Evolutionary conservation across 2,888 invertebrate genomes (phyloP).

Genomic region (Margaritifera margaritifera): DNA sequence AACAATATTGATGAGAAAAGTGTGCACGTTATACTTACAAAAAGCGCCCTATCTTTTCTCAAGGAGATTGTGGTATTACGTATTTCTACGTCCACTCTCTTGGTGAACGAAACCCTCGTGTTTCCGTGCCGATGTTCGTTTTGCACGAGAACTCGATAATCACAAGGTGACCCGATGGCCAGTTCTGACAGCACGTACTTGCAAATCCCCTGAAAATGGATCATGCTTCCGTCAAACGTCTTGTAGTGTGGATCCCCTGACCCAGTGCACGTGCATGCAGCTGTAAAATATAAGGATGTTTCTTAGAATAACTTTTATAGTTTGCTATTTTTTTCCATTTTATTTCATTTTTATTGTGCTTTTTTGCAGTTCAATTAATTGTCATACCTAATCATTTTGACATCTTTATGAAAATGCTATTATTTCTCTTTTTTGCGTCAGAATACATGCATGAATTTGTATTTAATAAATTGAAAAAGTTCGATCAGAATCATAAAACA

Average conservation of each 20-base stretch:
- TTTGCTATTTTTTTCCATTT: too few species aligned
- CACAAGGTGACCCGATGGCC: conserved; percentile 25
- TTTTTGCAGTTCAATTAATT: too few species aligned
- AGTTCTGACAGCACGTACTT: conserved; percentile 61
- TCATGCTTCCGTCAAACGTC: conserved; percentile 63
- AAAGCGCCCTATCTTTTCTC: conserved; percentile 23
- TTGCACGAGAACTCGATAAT: conserved; percentile 41
- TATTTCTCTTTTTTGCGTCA: too few species aligned
- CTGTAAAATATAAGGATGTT: conserved; percentile 9
- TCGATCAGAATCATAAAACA: too few species aligned
- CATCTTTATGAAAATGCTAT: too few species aligned
- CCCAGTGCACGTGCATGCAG: conserved; percentile 38
- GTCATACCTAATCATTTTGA: too few species aligned
- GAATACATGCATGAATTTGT: too few species aligned
- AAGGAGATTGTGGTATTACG: conserved; percentile 28
- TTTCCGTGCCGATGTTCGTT: conserved; percentile 44
- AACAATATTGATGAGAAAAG: neutral
- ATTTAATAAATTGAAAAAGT: too few species aligned
- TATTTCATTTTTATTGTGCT: too few species aligned
- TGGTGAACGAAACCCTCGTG: conserved; percentile 38
- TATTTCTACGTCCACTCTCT: conserved; percentile 34
- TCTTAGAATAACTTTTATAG: too few species aligned
- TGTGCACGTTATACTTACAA: conserved; percentile 20
- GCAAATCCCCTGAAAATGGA: conserved; percentile 62
- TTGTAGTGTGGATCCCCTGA: conserved; percentile 67